Evolutionary conservation across 2,797 vertebrate genomes (phyloP), one percentile per base, ranked within the genome.

Genomic region (Enteromius unitaeniatus): DNA sequence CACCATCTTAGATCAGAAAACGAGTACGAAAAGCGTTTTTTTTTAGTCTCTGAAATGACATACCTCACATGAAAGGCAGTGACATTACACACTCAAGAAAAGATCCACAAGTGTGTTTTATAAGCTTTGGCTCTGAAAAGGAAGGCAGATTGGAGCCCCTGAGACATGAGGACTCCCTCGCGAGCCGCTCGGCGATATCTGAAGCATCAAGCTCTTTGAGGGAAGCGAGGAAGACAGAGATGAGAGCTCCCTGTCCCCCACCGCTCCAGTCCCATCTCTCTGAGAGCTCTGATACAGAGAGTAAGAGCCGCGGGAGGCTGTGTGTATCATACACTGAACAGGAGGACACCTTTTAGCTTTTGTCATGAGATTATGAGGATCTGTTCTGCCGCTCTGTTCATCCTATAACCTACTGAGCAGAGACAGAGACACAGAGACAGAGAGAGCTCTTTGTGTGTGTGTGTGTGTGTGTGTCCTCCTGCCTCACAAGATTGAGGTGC

Each of bases 271-370:
- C 58, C 19, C 8, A 23, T 40, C 78, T 70, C 77, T 82, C 53
- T 42, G 28, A 73, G 78, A 58, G 42, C 55, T 42, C 58, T 19
- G 65, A 69, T 49, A 72, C 58, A 47, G 69, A 60, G 72, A 75
- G 81, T 8, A n/a, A 42, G 79, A 87, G 73, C 85, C 28, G 60
- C 62, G 23, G 87, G 87, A 78, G 51, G 80, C 82, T 70, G 42
- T 53, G 49, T 78, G 68, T 85, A 87, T 88, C 87, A 87, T 80
- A 84, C 69, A 79, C 84, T n/a, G 64, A 98, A 98, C 97, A 96
- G 96, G 96, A 97, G 97, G 97, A 97, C 97, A 96, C 96, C 96
- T 98, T 97, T 97, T 97, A 97, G 96, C 97, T 97, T 98, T 99
- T 99, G 97, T 99, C 95, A 95, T 92, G 92, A 98, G 97, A 97